These are phyloP conservation scores for Calliphora vomitoria DNA, from an alignment of 2,888 invertebrate species.

Conservation along the genomic window DNA sequence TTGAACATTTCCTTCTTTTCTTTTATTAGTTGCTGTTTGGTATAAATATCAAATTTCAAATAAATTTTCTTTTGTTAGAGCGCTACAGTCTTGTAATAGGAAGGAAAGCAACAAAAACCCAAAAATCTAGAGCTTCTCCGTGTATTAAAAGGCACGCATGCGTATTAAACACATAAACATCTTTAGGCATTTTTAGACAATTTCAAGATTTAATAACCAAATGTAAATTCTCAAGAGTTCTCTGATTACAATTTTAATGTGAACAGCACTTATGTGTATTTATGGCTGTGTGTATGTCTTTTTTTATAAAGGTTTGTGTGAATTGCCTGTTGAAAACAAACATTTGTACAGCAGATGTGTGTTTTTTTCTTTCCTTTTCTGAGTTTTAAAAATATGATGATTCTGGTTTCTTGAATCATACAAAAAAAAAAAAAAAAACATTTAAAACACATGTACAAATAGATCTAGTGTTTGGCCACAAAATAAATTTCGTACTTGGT, in stretches of 20 bases:
- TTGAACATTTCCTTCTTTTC: slow-evolving; percentile 36
- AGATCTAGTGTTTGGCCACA: slow-evolving; percentile 63
- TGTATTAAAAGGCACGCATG: slow-evolving; percentile 69
- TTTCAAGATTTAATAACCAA: slow-evolving; percentile 28
- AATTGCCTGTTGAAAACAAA: slow-evolving; percentile 34
- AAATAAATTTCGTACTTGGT: slow-evolving; percentile 43
- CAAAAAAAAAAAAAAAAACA: background rate
- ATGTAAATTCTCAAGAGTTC: slow-evolving; percentile 70
- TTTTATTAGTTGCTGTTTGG: slow-evolving; percentile 47
- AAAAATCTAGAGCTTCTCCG: slow-evolving; percentile 62
- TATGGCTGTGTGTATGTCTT: background rate
- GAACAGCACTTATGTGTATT: slow-evolving; percentile 12
- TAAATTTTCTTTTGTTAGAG: slow-evolving; percentile 66
- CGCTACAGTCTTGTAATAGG: slow-evolving; percentile 39
- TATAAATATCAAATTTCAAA: slow-evolving; percentile 71
- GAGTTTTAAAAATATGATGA: slow-evolving; percentile 38
- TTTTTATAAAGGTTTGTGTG: background rate
- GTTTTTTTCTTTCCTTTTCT: background rate
- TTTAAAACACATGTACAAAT: slow-evolving; percentile 38
- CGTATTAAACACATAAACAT: slow-evolving; percentile 20
- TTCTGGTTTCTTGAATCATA: background rate
- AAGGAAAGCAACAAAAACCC: too few species aligned
- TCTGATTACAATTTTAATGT: slow-evolving; percentile 56
- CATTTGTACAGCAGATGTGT: slow-evolving; percentile 73
- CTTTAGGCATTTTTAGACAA: background rate